These are phyloP conservation scores for Acanthoscelides obtectus DNA, from an alignment of 2,888 invertebrate species.

Conservation along the genomic window DNA sequence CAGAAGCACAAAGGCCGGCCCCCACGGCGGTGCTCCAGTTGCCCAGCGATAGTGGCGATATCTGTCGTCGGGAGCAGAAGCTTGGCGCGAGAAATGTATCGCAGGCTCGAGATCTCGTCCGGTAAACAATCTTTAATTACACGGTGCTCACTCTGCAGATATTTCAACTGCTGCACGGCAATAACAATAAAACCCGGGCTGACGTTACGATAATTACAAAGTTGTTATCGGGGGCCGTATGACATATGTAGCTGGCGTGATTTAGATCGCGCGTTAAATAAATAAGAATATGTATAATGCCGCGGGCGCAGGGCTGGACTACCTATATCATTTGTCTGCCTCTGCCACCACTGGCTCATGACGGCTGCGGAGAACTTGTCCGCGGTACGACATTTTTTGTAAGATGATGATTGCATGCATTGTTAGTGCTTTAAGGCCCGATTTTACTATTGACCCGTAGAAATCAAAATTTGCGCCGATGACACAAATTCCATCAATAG, in stretches of 20 bases:
- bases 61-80: neutral
- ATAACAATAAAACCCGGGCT: constrained; percentile 15
- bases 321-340: neutral
- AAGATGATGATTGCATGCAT: neutral
- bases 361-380: neutral
- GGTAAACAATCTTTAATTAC: constrained; percentile 10
- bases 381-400: no score
- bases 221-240: constrained; percentile 19
- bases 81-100: neutral
- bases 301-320: neutral
- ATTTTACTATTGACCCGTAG: no score
- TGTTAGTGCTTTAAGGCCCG: no score
- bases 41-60: neutral
- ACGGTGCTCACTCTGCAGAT: constrained; percentile 8
- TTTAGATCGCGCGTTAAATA: constrained; percentile 18
- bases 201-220: constrained; percentile 19
- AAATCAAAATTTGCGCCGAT: no score
- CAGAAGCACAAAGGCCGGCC: neutral
- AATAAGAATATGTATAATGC: constrained; percentile 9
- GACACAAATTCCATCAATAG: no score
- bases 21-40: neutral
- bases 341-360: neutral
- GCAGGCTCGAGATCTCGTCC: constrained; percentile 1
- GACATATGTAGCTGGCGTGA: constrained; percentile 19
- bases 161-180: constrained; percentile 12